phyloP scores from a whole-genome alignment of 1,140 invertebrate species.

The Drosophila subpulchrella region DNA sequence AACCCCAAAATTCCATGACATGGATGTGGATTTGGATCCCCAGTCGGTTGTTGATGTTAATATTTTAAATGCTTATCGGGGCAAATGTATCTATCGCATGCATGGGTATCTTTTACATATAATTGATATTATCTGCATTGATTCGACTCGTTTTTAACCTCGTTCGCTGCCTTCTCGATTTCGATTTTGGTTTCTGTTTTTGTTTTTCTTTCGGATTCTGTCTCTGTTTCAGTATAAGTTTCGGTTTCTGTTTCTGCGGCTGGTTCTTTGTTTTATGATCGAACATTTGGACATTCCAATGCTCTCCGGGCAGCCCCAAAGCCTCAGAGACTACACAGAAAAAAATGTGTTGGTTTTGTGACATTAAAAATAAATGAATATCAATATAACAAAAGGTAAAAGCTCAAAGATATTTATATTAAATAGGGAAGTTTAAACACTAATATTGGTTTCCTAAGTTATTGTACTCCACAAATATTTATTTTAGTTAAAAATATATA shows the following conservation, averaged over 20 bases:
- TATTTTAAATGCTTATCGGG: slow-evolving; percentile 80
- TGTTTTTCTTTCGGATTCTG: slow-evolving; percentile 11
- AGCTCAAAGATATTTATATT: not conserved
- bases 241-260: slow-evolving; percentile 30
- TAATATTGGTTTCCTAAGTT: not conserved
- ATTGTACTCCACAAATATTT: too few relatives aligned
- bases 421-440: not conserved
- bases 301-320: slow-evolving; percentile 22
- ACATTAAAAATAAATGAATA: not conserved
- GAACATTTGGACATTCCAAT: slow-evolving; percentile 53
- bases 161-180: slow-evolving; percentile 26
- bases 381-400: too few relatives aligned
- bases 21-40: slow-evolving; percentile 32
- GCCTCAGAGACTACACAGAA: not conserved
- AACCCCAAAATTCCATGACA: slow-evolving; percentile 34
- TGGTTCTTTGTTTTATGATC: slow-evolving; percentile 51
- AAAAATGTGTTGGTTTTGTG: not conserved
- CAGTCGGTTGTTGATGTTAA: slow-evolving; percentile 59
- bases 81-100: slow-evolving; percentile 73
- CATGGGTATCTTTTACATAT: slow-evolving; percentile 80
- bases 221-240: slow-evolving; percentile 15
- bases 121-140: slow-evolving; percentile 82
- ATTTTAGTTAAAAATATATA: too few relatives aligned
- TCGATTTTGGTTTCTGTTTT: slow-evolving; percentile 30
- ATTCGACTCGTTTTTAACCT: slow-evolving; percentile 62